Conservation (phyloP, 2,797 vertebrate species). For the Lutjanus campechanus region DNA sequence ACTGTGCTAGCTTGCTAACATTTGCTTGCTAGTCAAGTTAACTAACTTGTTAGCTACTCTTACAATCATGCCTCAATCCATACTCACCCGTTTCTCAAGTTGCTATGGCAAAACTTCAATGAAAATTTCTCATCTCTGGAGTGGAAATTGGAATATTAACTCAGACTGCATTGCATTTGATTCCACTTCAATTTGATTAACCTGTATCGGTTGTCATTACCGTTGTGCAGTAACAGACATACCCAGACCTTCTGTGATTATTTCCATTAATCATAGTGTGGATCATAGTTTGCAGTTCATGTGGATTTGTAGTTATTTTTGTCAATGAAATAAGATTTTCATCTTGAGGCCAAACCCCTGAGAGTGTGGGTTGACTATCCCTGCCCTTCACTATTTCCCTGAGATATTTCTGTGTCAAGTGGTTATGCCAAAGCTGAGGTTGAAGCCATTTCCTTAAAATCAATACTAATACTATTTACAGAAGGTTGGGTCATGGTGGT, state of each 20-base stretch:
- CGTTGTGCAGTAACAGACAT: background rate
- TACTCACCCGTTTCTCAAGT: constrained; percentile 1
- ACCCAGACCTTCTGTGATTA: background rate
- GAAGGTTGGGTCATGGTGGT: constrained; percentile 4
- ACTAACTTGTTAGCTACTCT: constrained; percentile 1
- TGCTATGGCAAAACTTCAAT: constrained; percentile 31
- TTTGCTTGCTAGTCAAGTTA: constrained; percentile 5
- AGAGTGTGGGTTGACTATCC: background rate
- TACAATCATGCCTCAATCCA: constrained; percentile 38
- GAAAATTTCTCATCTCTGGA: constrained; percentile 3
- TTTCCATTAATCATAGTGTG: background rate
- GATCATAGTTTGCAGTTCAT: background rate
- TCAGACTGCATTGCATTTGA: background rate
- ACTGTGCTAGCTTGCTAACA: constrained; percentile 8
- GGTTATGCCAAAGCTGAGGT: constrained; percentile 7
- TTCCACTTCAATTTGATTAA: background rate
- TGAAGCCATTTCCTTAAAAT: constrained; percentile 13
- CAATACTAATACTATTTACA: background rate
- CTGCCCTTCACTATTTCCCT: background rate
- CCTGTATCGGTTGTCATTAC: background rate
- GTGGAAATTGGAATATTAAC: constrained; percentile 12
- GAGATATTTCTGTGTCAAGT: background rate
- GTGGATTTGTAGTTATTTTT: too few relatives aligned
- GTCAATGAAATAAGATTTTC: too few relatives aligned
- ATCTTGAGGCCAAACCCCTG: background rate